phyloP scores from a whole-genome alignment of 2,888 invertebrate species.

The Oxystoma pomonae region DNA sequence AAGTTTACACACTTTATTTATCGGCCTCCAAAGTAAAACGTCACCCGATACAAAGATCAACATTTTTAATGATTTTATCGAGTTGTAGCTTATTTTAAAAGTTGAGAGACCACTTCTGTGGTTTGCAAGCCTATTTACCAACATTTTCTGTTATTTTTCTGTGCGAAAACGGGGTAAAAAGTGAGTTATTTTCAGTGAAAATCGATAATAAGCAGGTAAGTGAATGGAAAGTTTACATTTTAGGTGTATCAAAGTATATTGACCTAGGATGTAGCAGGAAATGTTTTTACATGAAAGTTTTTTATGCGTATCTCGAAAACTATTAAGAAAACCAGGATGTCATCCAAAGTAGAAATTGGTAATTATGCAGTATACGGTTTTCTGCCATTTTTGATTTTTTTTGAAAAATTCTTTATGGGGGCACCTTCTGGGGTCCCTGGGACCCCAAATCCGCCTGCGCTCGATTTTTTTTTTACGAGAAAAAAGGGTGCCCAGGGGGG shows the following conservation, averaged over 20 bases:
- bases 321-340: too few relatives aligned
- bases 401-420: too few relatives aligned
- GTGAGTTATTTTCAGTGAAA: neutral
- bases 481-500: too few relatives aligned
- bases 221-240: neutral
- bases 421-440: too few relatives aligned
- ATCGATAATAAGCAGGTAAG: neutral
- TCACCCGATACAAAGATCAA: neutral
- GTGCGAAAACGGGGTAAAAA: neutral
- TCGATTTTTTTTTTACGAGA: too few relatives aligned
- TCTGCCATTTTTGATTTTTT: too few relatives aligned
- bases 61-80: neutral
- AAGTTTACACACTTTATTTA: neutral
- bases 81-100: neutral
- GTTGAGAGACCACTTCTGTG: neutral
- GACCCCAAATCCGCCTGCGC: too few relatives aligned
- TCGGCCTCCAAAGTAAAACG: neutral
- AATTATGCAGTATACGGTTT: too few relatives aligned
- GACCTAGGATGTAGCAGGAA: neutral
- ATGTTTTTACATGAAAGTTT: neutral
- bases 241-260: neutral
- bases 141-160: neutral
- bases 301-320: neutral
- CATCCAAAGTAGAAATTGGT: too few relatives aligned
- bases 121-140: neutral